Base-by-base conservation (phyloP, 2,888 invertebrate species). In the Timandra comae region DNA sequence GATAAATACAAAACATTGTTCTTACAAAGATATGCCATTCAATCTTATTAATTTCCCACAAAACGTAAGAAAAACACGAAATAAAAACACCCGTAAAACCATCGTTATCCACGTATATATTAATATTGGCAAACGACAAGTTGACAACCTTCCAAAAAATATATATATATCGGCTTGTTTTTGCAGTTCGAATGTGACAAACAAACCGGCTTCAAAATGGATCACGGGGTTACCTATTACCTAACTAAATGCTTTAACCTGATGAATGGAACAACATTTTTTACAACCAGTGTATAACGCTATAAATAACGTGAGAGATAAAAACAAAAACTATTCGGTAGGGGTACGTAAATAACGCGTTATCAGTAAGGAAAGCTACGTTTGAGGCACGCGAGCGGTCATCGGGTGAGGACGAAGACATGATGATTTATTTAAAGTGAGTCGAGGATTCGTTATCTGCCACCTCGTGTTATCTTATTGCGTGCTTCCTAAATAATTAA, bases 401-500 rank as follows among this genome's bases (percentile, higher is more conserved):
- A 37, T 29, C 26, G 31, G 33, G 38, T 41, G 35, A 39, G 39
- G 46, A 48, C 53, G 56, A 57, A 60, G 59, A 64, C 62, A 47
- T 38, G 66, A 77, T 79, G 78, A 80, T 80, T 78, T 79, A 79
- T 81, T 79, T 79, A 77, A 77, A 78, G 56, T 65, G 63, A 63
- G 62, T 64, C 56, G 60, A 52, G 63, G 78, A 79, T 78, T 78
- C 75, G 73, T 84, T 82, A 84, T 82, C 86, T 84, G 76, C 75
- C 80, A 81, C 77, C 80, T 84, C 69, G 74, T 76, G 84, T 84
- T 86, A 85, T 85, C 84, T 84, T 82, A 85, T 86, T 84, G 86
- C 85, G 86, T 86, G 86, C 82, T 86, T 85, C 84, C 82, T 84
- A 84, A 86, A 86, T 86, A 86, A 86, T 86, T 86, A 86, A 86